Percentiles rank a stretch among this genome's conserved stretches.
These are phyloP conservation scores for Machaerirhynchus nigripectus DNA, from an alignment of 2,113 vertebrate species.

Conservation along the genomic window DNA sequence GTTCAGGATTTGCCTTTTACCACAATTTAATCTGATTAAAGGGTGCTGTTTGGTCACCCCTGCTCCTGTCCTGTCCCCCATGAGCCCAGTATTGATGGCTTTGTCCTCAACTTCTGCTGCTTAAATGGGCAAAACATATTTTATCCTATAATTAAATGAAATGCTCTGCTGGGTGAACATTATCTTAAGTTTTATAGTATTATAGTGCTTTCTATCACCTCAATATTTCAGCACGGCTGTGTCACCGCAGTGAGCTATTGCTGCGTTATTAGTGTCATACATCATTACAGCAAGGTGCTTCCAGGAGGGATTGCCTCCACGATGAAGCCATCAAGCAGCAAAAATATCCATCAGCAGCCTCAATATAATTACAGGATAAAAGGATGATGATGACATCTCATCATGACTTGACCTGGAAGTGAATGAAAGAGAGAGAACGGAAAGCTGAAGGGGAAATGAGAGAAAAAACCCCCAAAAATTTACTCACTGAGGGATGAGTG, in stretches of 20 bases:
- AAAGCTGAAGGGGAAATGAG: not conserved
- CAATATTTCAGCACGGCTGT: constrained; percentile 1
- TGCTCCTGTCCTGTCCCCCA: not conserved
- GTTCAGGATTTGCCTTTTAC: not conserved
- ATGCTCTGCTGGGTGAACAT: constrained; percentile 25
- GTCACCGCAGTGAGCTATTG: not conserved
- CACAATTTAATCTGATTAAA: not conserved
- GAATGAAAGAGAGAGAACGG: not conserved
- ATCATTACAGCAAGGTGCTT: constrained; percentile 66
- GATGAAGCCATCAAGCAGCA: constrained; percentile 65
- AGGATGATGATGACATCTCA: constrained; percentile 9
- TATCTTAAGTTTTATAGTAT: constrained; percentile 23
- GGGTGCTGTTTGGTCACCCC: not conserved
- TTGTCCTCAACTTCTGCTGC: not conserved
- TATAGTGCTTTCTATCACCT: constrained; percentile 4
- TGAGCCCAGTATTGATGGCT: not conserved
- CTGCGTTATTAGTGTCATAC: constrained; percentile 60
- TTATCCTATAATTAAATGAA: constrained; percentile 46
- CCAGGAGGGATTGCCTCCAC: constrained; percentile 47
- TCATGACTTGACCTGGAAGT: constrained; percentile 29
- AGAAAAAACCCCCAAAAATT: not conserved
- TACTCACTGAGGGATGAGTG: not conserved
- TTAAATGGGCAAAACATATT: constrained; percentile 44
- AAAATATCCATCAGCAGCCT: constrained; percentile 38
- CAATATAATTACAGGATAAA: constrained; percentile 62